Base-by-base conservation (phyloP, 1,140 invertebrate species). In the Carcinoscorpius rotundicauda region DNA sequence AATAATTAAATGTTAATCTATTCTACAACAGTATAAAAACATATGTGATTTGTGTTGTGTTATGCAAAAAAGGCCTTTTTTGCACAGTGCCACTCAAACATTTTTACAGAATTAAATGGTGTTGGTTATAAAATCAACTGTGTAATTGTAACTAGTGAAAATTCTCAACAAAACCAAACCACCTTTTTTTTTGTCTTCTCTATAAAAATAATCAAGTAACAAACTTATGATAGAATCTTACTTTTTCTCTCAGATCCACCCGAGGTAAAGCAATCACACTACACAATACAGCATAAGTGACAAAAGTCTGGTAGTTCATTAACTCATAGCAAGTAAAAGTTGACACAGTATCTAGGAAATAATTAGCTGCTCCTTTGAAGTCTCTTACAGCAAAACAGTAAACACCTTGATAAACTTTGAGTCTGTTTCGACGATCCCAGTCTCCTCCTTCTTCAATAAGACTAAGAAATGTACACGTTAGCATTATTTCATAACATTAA, bases 261-360 rank as follows among this genome's bases (percentile, higher is more conserved):
- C 91, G 78, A 4, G 88, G 87, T 64, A 93, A 78, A 71, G 89
- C 87, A 70, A 93, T 89, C 82, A 96, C 88, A 63, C 87, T 83
- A 58, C 89, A 84, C 66, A 94, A 85, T 1, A 96, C 91, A 5
- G 92, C 91, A 74, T 95, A 97, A 10, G 87, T 84, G 10, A 96
- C 89, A 78, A 97, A 93, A 3, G 85, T 85, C 72, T 88, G 86
- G 73, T 96, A 99, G 76, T 98, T 92, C 87, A 98, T 98, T 51
- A 99, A 80, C 78, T 99, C 97, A 76, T 99, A 98, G 9, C 94
- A 97, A 11, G 97, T 98, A 77, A 99, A 99, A 29, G 97, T 99
- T 65, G 97, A 98, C 11, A 99, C 94, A 58, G 96, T 98, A 75
- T 99, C 97, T 68, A 99, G 83, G 75, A 99, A 99, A 60, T 97